These are phyloP conservation scores for Stenotaenia linearis DNA, from an alignment of 2,888 invertebrate genomes.

Conservation along the genomic window DNA sequence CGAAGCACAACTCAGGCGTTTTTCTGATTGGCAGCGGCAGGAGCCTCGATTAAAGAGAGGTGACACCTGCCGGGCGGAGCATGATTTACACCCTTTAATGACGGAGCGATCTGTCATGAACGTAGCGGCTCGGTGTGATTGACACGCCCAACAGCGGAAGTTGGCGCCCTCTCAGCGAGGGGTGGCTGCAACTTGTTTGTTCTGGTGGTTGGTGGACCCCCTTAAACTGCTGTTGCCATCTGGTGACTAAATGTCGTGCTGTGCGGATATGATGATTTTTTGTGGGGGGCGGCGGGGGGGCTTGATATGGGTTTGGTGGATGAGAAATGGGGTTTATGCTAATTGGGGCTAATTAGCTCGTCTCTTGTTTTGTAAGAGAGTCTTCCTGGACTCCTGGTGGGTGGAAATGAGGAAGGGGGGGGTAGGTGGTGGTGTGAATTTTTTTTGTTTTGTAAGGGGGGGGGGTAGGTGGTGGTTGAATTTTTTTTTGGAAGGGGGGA, in stretches of 20 bases:
- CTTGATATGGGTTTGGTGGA: neutral
- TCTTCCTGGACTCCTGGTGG: conserved; percentile 6
- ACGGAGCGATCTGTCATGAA: conserved; percentile 31
- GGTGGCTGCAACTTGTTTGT: conserved; percentile 18
- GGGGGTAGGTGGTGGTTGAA: neutral
- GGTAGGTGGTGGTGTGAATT: neutral
- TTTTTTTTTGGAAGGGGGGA: neutral
- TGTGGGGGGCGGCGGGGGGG: too few species aligned
- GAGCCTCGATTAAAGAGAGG: conserved; percentile 31
- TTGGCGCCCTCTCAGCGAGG: conserved; percentile 10
- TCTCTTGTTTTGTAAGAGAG: neutral
- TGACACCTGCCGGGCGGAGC: conserved; percentile 33
- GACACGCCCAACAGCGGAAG: conserved; percentile 28
- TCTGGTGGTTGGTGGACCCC: neutral
- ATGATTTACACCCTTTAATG: conserved; percentile 34
- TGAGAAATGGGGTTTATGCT: conserved; percentile 7
- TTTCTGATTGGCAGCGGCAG: conserved; percentile 32
- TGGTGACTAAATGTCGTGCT: conserved; percentile 8
- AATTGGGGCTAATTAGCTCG: conserved; percentile 24
- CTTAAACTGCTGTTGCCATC: neutral
- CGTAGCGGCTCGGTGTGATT: conserved; percentile 24
- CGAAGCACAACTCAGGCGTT: neutral
- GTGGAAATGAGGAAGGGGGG: neutral
- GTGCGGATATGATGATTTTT: conserved; percentile 7
- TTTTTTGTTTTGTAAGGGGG: neutral